A percentile compares a stretch with the other conserved stretches of the same genome.
phyloP scores from a whole-genome alignment of 2,888 invertebrate genomes.

The Torymus texanus region DNA sequence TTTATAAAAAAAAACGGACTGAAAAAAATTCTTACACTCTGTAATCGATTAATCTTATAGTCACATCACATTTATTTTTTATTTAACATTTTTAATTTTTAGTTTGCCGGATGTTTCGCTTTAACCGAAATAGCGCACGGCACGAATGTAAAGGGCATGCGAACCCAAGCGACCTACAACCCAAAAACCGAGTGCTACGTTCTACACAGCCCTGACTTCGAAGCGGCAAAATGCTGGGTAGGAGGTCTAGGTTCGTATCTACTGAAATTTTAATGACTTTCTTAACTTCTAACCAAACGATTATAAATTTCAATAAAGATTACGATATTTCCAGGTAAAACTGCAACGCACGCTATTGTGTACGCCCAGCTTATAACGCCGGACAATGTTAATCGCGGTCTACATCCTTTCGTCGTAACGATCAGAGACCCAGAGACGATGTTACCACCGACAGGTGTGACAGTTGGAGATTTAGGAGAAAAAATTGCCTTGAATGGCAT shows the following conservation, averaged over 20 bases:
- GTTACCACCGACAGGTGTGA: conserved; percentile 85
- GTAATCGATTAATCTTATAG: no score
- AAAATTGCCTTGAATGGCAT: conserved; percentile 94
- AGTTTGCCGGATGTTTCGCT: conserved; percentile 89
- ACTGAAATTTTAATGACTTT: neutral
- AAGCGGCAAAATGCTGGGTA: conserved; percentile 97
- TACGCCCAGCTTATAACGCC: conserved; percentile 91
- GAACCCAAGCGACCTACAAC: conserved; percentile 93
- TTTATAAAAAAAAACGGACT: neutral
- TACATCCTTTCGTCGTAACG: conserved; percentile 93
- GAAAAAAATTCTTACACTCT: no score
- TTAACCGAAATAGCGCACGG: conserved; percentile 97
- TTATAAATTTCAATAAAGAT: neutral
- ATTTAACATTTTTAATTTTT: conserved; percentile 48
- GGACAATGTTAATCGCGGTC: conserved; percentile 86
- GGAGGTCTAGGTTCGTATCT: conserved; percentile 87
- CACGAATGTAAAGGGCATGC: conserved; percentile 93
- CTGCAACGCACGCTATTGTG: conserved; percentile 90
- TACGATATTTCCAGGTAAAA: conserved; percentile 78
- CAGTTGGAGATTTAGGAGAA: conserved; percentile 94
- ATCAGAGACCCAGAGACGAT: conserved; percentile 86
- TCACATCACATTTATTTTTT: no score
- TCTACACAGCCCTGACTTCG: conserved; percentile 93
- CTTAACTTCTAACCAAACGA: neutral
- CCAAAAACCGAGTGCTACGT: conserved; percentile 86